These are phyloP conservation scores for Heliconius eleuchia DNA, from an alignment of 1,140 invertebrate species.

Conservation along the genomic window DNA sequence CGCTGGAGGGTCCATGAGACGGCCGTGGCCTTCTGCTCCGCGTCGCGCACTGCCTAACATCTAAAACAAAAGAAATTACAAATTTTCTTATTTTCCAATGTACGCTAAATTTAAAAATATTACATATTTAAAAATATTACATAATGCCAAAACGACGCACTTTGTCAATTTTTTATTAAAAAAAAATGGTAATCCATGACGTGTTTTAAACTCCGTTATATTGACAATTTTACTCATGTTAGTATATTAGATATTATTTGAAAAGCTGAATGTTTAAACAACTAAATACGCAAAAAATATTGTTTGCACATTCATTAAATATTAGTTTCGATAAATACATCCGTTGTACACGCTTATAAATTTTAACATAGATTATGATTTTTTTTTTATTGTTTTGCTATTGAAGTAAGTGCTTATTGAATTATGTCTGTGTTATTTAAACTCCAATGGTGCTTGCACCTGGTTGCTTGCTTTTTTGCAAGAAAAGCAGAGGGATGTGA, in stretches of 20 bases:
- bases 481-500: no score
- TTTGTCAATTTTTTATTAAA: not conserved
- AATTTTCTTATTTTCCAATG: not conserved
- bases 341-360: not conserved
- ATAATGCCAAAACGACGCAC: not conserved
- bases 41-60: constrained; percentile 65
- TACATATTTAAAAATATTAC: no score
- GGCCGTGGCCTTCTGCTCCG: constrained; percentile 86
- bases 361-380: not conserved
- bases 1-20: constrained; percentile 94
- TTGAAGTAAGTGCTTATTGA: no score
- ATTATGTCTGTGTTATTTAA: no score
- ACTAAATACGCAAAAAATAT: constrained; percentile 12
- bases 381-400: not conserved
- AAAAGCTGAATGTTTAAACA: not conserved
- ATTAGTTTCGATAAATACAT: constrained; percentile 2
- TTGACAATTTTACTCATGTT: not conserved
- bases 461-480: no score
- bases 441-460: no score
- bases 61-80: constrained; percentile 34
- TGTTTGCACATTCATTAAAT: constrained; percentile 1
- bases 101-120: no score
- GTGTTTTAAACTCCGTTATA: not conserved
- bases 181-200: not conserved
- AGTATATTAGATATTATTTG: not conserved